Evolutionary conservation across 1,140 invertebrate genomes (phyloP).

Genomic region (Geopemphigus sp.): DNA sequence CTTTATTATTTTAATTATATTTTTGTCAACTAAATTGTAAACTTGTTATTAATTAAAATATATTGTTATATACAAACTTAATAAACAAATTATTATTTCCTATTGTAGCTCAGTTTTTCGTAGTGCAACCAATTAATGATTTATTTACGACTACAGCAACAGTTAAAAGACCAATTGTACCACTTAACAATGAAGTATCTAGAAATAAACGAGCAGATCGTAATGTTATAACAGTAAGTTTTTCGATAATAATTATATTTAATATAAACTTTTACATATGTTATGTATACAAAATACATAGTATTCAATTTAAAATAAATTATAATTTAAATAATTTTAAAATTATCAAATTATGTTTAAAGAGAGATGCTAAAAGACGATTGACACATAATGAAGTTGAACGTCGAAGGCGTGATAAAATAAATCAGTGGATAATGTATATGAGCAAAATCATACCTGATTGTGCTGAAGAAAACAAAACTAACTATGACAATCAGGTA

Average conservation of each 20-base stretch:
- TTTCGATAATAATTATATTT: neutral
- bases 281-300: neutral
- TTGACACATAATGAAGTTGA: conserved; percentile 64
- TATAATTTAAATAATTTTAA: neutral
- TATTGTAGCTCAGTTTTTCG: conserved; percentile 38
- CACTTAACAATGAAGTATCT: conserved; percentile 30
- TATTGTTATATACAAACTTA: too few species aligned
- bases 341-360: conserved; percentile 14
- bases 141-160: conserved; percentile 36
- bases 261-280: neutral
- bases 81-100: neutral
- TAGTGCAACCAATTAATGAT: conserved; percentile 44
- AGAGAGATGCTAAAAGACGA: conserved; percentile 59
- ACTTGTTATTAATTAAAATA: too few species aligned
- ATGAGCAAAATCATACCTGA: conserved; percentile 65
- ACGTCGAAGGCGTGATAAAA: conserved; percentile 65
- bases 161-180: conserved; percentile 39
- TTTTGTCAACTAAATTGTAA: too few species aligned
- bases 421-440: conserved; percentile 73
- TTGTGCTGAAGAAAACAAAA: conserved; percentile 58
- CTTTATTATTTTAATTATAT: too few species aligned
- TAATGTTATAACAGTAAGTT: conserved; percentile 32
- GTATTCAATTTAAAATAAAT: neutral
- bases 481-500: conserved; percentile 61
- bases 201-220: conserved; percentile 35